Evolutionary conservation across 2,888 invertebrate species (phyloP), one percentile per base, ranked within the genome.

Genomic region (Yponomeuta evonymella): DNA sequence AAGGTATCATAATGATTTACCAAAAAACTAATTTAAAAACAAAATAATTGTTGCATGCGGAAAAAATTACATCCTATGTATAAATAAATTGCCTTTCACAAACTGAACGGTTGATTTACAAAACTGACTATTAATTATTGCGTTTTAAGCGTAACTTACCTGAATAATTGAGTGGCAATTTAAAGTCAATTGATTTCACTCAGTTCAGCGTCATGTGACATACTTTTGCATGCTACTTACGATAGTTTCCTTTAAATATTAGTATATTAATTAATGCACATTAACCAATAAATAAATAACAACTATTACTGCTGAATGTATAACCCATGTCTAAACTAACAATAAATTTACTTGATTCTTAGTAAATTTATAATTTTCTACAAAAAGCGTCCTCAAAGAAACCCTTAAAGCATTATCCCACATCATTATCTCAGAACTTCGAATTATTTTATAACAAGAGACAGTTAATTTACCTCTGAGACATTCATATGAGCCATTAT

Each of bases 401-500:
- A 2, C 51, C 15, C 8, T 15, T 15, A 58, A 58, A 15, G 15
- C 51, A 8, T 8, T 58, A 12, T 58, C 51, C 51, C 51, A 58
- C 15, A 15, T 58, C 51, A 58, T 58, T 1, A 58, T 58, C 12
- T 58, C 15, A 58, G 51, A 5, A 2, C 51, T 15, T 5, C 15
- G 1, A 58, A 15, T 58, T 15, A 1, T 58, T 58, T 58, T 15
- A 58, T 58, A 12, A 58, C 5, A 65, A 33, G 29, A 11, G 11
- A 29, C 65, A 65, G 65, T 65, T 65, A 65, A 65, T 64, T 23
- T 58, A 23, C 12, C 64, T 23, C 64, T 29, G 29, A 84, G 77
- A 58, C 51, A 73, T 76, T 79, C 76, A 78, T 78, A 78, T 79
- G 70, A 71, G 73, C 74, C 71, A 83, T 84, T 83, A 83, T 73